Base-by-base conservation (phyloP, 2,888 invertebrate genomes). In the Uropetala carovei region DNA sequence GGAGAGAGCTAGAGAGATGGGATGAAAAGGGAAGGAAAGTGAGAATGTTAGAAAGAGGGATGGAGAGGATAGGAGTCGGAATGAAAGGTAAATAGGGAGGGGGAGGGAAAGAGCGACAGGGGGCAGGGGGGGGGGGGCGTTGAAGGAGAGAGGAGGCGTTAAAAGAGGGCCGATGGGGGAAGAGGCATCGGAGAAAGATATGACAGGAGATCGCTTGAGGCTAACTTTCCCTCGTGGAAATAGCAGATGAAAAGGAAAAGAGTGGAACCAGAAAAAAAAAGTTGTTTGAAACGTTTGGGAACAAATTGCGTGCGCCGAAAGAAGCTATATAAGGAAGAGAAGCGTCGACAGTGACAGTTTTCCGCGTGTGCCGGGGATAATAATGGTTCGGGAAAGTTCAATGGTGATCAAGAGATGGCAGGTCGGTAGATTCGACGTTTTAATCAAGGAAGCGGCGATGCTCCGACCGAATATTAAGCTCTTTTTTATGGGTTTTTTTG, bases 371-470 rank as follows among this genome's bases (percentile, higher is more conserved):
- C 75, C 13, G 3, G 11, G 22, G 75, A 75, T 75, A 27, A 75
- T 75, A 75, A 75, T 75, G 75, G 75, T 8, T 0, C 10, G 14
- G 11, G 22, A 22, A 75, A 22, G 22, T 75, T 75, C 9, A 27
- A 68, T 68, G 68, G 22, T 68, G 68, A 68, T 68, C 68, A 22
- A 68, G 68, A 68, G n/a, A 68, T 68, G 68, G 43, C 43, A 43
- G 43, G 43, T 43, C 1, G 68, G n/a, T n/a, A 22, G 68, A 68
- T 75, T 75, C 75, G 75, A 75, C 75, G 75, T 75, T 75, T 75
- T 75, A 75, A 75, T 75, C 75, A 75, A 75, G 75, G 75, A 75
- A 75, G 75, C n/a, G 22, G 75, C 22, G 75, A 75, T 75, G 27
- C 2, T 27, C 75, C 75, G 13, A 27, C 75, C 22, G 43, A 43